Percentiles rank a stretch among this genome's conserved stretches.
phyloP scores from a whole-genome alignment of 2,113 vertebrate genomes.

The Illadopsis cleaveri region DNA sequence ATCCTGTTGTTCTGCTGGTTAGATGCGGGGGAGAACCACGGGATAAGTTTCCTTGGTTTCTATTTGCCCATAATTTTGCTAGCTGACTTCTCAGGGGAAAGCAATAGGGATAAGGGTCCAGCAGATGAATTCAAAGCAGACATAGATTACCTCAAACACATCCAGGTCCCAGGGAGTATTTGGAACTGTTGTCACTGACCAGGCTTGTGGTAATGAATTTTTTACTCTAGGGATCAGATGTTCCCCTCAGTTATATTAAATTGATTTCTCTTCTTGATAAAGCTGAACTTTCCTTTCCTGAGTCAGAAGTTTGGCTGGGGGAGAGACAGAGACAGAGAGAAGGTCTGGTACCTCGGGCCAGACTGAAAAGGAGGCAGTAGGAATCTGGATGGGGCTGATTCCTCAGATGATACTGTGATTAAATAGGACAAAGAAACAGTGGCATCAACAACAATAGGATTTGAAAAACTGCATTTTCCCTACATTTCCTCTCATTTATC shows the following conservation, averaged over 20 bases:
- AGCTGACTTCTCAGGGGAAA: neutral
- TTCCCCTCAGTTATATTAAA: neutral
- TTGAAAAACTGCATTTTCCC: neutral
- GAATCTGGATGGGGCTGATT: neutral
- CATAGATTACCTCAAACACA: neutral
- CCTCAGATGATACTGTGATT: neutral
- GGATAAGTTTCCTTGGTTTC: neutral
- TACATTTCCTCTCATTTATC: constrained; percentile 4
- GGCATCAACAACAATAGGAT: neutral
- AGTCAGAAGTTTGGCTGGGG: neutral
- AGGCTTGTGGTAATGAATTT: neutral
- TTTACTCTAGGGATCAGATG: neutral
- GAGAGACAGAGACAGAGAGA: neutral
- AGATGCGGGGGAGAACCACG: neutral
- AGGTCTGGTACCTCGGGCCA: neutral
- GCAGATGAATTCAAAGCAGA: neutral
- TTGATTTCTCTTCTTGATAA: neutral
- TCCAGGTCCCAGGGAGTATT: neutral
- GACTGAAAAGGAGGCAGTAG: neutral
- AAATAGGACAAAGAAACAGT: neutral
- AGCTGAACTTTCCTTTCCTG: neutral
- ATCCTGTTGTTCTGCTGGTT: neutral
- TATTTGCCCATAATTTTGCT: neutral
- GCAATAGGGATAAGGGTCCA: neutral
- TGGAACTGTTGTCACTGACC: neutral